Base-by-base conservation (phyloP, 1,140 invertebrate species). In the Drosophila nigrodunni region DNA sequence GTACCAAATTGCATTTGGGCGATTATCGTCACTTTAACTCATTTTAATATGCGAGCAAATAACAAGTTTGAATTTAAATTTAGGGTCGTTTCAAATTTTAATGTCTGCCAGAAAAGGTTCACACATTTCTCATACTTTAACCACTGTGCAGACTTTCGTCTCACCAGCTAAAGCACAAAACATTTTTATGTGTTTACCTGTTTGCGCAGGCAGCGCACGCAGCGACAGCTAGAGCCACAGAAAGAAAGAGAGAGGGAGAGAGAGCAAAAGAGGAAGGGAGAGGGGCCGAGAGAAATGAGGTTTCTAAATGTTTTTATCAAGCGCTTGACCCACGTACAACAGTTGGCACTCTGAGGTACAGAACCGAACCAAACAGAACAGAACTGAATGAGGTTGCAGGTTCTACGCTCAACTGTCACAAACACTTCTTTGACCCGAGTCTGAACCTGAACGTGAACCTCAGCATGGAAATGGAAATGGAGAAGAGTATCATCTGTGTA, bases 171-270 rank as follows among this genome's bases (percentile, higher is more conserved):
- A 67, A 46, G 58, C 39, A 49, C 80, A 80, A 82, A 83, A 87
- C 82, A 87, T 87, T 88, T 87, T 83, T 88, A 83, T 88, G 74
- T 88, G 74, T 83, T 88, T 80, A 80, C 85, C 77, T 89, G 80
- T 80, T 89, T 80, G 71, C 68, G 54, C 62, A 68, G 47, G 65
- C 72, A 70, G 21, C 62, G 41, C 61, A 68, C 71, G 70, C 71
- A 74, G 58, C 47, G 44, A 21, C 55, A 5, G 10, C 9, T 55
- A 47, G 30, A 18, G 30, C 13, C 37, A 34, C 39, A 3, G 43
- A n/a, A 11, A 21, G 25, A 44, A 39, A 49, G 39, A 11, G 76
- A 70, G 43, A 18, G 18, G 11, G 39, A 52, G 39, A 4, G 46
- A 37, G 6, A 34, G 52, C 0, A 37, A 15, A 44, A 50, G 61